These are phyloP conservation scores for Arctia plantaginis DNA, from an alignment of 2,888 invertebrate species.

Conservation along the genomic window DNA sequence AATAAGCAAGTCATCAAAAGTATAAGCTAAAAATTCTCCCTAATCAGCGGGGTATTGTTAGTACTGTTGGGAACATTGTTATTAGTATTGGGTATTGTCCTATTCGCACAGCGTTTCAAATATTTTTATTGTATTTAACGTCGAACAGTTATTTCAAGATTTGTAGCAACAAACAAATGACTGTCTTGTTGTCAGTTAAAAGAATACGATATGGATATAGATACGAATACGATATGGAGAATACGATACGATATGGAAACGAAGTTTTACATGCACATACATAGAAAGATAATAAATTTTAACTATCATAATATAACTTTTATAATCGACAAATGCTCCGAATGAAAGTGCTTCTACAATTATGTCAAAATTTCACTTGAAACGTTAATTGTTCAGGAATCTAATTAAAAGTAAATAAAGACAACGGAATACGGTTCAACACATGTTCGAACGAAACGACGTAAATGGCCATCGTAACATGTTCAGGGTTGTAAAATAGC, in stretches of 20 bases:
- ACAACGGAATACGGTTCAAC: slow-evolving; percentile 48
- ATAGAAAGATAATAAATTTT: background rate
- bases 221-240: too few species aligned
- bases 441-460: slow-evolving; percentile 62
- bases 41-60: background rate
- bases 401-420: slow-evolving; percentile 47
- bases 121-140: background rate
- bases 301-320: background rate
- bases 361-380: background rate
- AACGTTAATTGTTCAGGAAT: background rate
- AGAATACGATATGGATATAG: background rate
- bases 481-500: slow-evolving; percentile 79
- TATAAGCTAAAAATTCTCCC: background rate
- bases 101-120: background rate
- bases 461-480: slow-evolving; percentile 73
- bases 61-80: background rate
- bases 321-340: background rate
- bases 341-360: background rate
- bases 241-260: background rate
- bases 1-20: background rate
- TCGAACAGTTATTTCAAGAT: background rate
- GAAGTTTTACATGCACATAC: background rate
- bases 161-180: background rate
- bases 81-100: background rate
- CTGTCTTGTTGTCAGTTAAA: background rate